Percentiles rank a stretch among this genome's conserved stretches.
phyloP scores from a whole-genome alignment of 2,888 invertebrate genomes.

The Amphimallon solstitiale region DNA sequence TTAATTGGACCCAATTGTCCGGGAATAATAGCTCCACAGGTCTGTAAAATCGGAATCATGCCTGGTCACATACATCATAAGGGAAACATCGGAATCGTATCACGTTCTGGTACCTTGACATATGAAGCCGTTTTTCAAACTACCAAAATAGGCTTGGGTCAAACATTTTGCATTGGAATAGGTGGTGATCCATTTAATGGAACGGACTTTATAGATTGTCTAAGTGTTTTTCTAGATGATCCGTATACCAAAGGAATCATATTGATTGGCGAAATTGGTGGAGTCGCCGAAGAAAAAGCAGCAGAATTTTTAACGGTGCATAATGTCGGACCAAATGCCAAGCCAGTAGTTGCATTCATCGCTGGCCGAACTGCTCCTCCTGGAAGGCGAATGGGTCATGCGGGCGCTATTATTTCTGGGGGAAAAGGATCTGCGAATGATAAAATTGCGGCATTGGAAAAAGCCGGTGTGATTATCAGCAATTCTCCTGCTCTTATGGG shows the following conservation, averaged over 20 bases:
- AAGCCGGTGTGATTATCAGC: slow-evolving; percentile 89
- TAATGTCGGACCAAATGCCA: slow-evolving; percentile 83
- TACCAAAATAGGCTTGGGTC: slow-evolving; percentile 79
- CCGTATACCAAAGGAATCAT: slow-evolving; percentile 94
- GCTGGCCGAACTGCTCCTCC: slow-evolving; percentile 98
- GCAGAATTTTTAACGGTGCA: slow-evolving; percentile 84
- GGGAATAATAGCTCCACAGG: slow-evolving; percentile 78
- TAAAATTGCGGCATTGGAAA: slow-evolving; percentile 91
- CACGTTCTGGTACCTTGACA: slow-evolving; percentile 77
- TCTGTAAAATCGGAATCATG: slow-evolving; percentile 90
- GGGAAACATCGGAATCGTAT: slow-evolving; percentile 79
- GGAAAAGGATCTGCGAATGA: slow-evolving; percentile 96
- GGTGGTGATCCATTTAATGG: slow-evolving; percentile 97
- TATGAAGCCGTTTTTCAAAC: slow-evolving; percentile 84
- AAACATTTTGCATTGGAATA: slow-evolving; percentile 95
- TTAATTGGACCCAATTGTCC: slow-evolving; percentile 88
- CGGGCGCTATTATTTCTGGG: slow-evolving; percentile 98
- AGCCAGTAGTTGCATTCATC: slow-evolving; percentile 98
- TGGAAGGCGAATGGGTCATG: slow-evolving; percentile 98
- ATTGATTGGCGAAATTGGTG: slow-evolving; percentile 95
- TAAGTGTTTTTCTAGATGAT: slow-evolving; percentile 92
- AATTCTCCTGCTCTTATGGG: slow-evolving; percentile 95
- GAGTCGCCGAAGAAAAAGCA: slow-evolving; percentile 94
- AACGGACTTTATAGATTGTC: slow-evolving; percentile 97
- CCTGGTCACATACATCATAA: slow-evolving; percentile 82